Conservation (phyloP, 2,113 vertebrate genomes). For the Cariama cristata region DNA sequence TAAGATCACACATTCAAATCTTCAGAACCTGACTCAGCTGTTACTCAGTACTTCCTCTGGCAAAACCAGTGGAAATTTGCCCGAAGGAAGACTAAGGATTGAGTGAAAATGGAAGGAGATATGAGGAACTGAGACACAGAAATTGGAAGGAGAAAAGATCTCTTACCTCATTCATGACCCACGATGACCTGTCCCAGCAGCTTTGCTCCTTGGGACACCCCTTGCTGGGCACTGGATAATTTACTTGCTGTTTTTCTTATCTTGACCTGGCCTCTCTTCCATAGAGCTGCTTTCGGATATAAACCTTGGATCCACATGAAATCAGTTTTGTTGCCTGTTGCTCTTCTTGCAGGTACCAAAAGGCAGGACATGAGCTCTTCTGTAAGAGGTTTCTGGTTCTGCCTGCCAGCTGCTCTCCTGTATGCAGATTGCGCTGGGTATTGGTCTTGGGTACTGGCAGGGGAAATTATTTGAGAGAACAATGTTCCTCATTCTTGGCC, state of each 20-base stretch:
- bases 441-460: not conserved
- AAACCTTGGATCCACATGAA: not conserved
- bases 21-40: conserved; percentile 44
- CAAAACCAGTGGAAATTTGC: not conserved
- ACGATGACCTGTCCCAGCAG: not conserved
- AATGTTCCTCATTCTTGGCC: not conserved
- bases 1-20: not conserved
- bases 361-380: not conserved
- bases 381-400: not conserved
- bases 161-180: not conserved
- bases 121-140: not conserved
- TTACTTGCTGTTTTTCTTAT: not conserved
- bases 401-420: not conserved
- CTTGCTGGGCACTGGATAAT: not conserved
- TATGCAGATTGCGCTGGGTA: not conserved
- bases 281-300: not conserved
- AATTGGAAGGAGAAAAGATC: not conserved
- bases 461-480: not conserved
- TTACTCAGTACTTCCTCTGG: conserved; percentile 34
- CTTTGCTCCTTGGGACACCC: not conserved
- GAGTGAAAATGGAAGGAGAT: not conserved
- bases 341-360: not conserved
- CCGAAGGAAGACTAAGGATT: not conserved
- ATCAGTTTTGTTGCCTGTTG: not conserved
- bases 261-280: not conserved